Conservation (phyloP, 2,113 vertebrate species). For the Limnothrissa miodon region DNA sequence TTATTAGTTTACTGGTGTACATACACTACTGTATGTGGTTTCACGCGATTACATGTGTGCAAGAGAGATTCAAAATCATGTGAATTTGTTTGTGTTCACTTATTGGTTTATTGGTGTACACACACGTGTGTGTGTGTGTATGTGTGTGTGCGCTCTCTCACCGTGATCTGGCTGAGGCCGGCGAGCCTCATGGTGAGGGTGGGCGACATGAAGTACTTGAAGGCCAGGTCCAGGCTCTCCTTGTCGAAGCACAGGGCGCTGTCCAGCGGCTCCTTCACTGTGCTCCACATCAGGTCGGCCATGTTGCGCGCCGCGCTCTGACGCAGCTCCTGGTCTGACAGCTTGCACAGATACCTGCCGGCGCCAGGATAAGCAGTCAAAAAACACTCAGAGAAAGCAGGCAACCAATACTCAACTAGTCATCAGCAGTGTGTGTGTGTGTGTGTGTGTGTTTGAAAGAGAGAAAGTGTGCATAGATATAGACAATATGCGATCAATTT, state of each 20-base stretch:
- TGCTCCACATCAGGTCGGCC: conserved; percentile 99
- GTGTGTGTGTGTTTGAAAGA: too few relatives aligned
- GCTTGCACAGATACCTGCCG: conserved; percentile 93
- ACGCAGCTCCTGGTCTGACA: conserved; percentile 97
- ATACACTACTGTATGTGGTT: too few relatives aligned
- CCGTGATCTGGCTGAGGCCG: conserved; percentile 97
- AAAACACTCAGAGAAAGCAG: neutral
- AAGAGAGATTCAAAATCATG: too few relatives aligned
- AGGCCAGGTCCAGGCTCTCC: conserved; percentile 97
- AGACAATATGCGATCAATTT: too few relatives aligned
- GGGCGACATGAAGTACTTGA: conserved; percentile 99
- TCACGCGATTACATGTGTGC: too few relatives aligned
- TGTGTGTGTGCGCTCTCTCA: conserved; percentile 63
- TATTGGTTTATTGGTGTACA: too few relatives aligned
- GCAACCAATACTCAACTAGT: neutral
- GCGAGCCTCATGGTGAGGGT: conserved; percentile 98
- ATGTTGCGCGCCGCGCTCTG: conserved; percentile 97
- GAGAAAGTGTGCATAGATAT: too few relatives aligned
- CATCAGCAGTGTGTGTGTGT: too few relatives aligned
- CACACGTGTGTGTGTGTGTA: neutral
- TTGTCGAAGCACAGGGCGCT: conserved; percentile 97
- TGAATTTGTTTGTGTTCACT: too few relatives aligned
- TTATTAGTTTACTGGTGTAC: too few relatives aligned
- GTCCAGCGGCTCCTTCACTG: conserved; percentile 97
- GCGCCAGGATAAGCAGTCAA: neutral